A percentile compares a stretch with the other conserved stretches of the same genome.
Evolutionary conservation across 1,140 invertebrate species (phyloP).

Genomic region (Tetramorium simillimum): DNA sequence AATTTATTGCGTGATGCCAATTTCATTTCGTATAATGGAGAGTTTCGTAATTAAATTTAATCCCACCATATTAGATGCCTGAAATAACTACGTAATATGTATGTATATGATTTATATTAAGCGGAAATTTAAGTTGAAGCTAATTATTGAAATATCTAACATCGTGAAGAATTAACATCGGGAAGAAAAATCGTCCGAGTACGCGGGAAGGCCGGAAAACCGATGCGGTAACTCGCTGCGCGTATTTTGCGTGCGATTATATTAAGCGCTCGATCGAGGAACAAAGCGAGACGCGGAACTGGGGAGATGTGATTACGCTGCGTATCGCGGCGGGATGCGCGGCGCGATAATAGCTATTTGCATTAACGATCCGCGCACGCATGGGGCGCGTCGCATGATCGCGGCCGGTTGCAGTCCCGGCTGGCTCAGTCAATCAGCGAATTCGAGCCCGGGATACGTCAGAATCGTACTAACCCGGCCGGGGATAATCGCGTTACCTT

Average conservation of each 20-base stretch:
- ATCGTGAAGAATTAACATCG: not conserved
- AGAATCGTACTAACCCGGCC: conserved; percentile 76
- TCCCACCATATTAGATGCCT: not conserved
- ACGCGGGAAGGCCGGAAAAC: not conserved
- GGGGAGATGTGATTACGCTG: conserved; percentile 64
- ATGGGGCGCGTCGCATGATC: conserved; percentile 58
- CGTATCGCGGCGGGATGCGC: conserved; percentile 58
- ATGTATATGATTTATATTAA: not conserved
- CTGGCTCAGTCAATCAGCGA: conserved; percentile 77
- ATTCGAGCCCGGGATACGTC: conserved; percentile 75
- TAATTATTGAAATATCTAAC: not conserved
- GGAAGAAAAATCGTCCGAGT: not conserved
- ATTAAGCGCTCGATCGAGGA: conserved; percentile 26
- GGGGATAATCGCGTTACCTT: conserved; percentile 81
- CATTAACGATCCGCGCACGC: conserved; percentile 75
- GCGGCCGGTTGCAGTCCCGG: conserved; percentile 72
- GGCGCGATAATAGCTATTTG: conserved; percentile 74
- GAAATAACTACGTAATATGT: not conserved
- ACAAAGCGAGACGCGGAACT: conserved; percentile 47
- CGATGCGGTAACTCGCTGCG: not conserved
- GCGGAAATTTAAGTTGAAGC: conserved; percentile 3
- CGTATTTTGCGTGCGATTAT: not conserved
- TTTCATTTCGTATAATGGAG: conserved; percentile 22
- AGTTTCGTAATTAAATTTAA: conserved; percentile 7
- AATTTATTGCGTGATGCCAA: conserved; percentile 28